phyloP scores from a whole-genome alignment of 2,888 invertebrate species.

The Lordiphosa fenestrarum region DNA sequence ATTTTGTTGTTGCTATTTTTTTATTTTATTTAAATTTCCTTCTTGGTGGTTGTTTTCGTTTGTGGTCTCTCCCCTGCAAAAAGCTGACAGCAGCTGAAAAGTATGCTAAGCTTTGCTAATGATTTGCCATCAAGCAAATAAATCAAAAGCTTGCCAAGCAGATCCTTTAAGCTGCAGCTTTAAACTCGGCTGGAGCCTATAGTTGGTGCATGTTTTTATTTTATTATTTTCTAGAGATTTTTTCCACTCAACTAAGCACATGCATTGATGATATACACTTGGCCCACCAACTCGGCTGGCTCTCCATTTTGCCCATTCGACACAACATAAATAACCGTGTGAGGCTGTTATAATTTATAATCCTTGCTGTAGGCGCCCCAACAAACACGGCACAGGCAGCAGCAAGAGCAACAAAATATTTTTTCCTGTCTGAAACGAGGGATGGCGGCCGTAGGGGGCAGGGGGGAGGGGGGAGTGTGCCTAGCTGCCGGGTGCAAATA shows the following conservation, averaged over 20 bases:
- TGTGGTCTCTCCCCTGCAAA: conserved; percentile 44
- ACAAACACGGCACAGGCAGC: conserved; percentile 22
- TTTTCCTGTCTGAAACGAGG: conserved; percentile 1
- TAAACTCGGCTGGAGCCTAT: conserved; percentile 6
- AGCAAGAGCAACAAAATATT: conserved; percentile 20
- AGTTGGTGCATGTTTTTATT: conserved; percentile 11
- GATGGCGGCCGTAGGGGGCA: background rate
- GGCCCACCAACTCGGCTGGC: conserved; percentile 32
- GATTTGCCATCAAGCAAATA: conserved; percentile 60
- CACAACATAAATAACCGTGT: conserved; percentile 64
- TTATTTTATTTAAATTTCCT: conserved; percentile 56
- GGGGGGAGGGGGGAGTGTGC: background rate
- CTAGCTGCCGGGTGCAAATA: conserved; percentile 9
- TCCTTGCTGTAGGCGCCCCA: conserved; percentile 49
- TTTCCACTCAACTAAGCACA: conserved; percentile 69
- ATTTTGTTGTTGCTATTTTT: conserved; percentile 62
- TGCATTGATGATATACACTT: conserved; percentile 57
- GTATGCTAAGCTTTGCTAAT: conserved; percentile 57
- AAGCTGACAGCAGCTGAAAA: conserved; percentile 66
- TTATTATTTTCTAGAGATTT: conserved; percentile 35
- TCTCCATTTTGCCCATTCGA: conserved; percentile 48
- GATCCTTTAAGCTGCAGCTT: conserved; percentile 26
- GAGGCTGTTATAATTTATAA: conserved; percentile 70
- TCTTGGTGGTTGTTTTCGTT: conserved; percentile 30
- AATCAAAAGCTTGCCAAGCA: conserved; percentile 59